Percentiles rank a stretch among this genome's conserved stretches.
These are phyloP conservation scores for Phthorimaea operculella DNA, from an alignment of 1,140 invertebrate genomes.

Conservation along the genomic window DNA sequence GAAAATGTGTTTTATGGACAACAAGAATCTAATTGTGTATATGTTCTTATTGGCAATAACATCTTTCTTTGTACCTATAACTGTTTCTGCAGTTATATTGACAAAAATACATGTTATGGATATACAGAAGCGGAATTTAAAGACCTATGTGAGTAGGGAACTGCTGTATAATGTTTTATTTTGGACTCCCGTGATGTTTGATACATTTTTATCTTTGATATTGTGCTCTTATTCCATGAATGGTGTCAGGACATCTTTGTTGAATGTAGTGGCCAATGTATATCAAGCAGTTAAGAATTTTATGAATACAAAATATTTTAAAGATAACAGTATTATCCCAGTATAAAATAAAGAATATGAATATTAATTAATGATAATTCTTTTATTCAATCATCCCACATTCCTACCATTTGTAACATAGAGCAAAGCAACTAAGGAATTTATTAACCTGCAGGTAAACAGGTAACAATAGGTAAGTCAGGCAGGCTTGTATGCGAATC, in stretches of 20 bases:
- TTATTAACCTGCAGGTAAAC: too few relatives aligned
- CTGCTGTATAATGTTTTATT: slow-evolving; percentile 55
- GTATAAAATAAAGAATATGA: slow-evolving; percentile 12
- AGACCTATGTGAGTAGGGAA: slow-evolving; percentile 50
- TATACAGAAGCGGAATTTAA: slow-evolving; percentile 36
- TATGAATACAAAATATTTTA: slow-evolving; percentile 59
- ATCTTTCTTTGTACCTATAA: slow-evolving; percentile 57
- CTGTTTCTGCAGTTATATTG: slow-evolving; percentile 48
- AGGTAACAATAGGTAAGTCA: too few relatives aligned
- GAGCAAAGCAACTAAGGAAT: too few relatives aligned
- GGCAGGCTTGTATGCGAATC: too few relatives aligned
- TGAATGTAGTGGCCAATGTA: slow-evolving; percentile 55
- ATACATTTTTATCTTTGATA: slow-evolving; percentile 51
- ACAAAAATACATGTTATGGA: slow-evolving; percentile 53
- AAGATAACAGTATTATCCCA: slow-evolving; percentile 44
- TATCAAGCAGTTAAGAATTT: slow-evolving; percentile 57
- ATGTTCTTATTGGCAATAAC: slow-evolving; percentile 45
- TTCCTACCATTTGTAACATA: too few relatives aligned
- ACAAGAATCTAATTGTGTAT: slow-evolving; percentile 43
- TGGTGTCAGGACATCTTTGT: slow-evolving; percentile 38
- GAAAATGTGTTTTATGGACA: slow-evolving; percentile 51
- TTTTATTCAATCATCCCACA: too few relatives aligned
- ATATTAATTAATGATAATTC: too few relatives aligned
- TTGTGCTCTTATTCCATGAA: slow-evolving; percentile 54
- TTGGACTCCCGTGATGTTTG: slow-evolving; percentile 60